Evolutionary conservation across 92 coral and sea anemone genomes (phyloP).

Genomic region (Montipora capitata): DNA sequence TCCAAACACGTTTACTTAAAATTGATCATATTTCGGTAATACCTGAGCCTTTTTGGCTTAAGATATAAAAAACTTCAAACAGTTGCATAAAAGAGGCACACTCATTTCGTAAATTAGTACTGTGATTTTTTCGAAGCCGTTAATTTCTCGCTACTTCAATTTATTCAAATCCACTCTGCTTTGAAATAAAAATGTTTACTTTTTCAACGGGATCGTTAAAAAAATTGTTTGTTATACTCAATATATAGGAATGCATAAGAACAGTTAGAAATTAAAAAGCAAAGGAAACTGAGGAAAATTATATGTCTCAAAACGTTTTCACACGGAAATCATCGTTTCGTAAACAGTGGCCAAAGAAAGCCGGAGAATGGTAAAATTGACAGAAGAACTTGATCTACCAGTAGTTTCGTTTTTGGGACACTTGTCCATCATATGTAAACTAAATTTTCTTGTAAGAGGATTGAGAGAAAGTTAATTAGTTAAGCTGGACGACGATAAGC

Average conservation of each 20-base stretch:
- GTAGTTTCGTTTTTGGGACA: no score
- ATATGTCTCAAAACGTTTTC: no score
- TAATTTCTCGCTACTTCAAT: no score
- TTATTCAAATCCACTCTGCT: neutral
- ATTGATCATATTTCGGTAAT: neutral
- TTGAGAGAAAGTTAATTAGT: neutral
- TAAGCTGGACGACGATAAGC: conserved; percentile 56
- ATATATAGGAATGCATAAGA: no score
- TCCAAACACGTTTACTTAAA: neutral
- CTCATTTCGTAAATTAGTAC: neutral
- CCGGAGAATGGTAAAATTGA: no score
- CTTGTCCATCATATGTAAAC: no score
- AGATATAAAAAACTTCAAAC: neutral
- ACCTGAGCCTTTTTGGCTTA: neutral
- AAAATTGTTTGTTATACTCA: neutral
- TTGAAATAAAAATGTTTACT: neutral
- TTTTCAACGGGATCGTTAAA: neutral
- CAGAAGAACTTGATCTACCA: neutral
- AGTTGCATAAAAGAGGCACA: neutral
- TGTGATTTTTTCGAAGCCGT: no score
- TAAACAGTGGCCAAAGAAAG: no score
- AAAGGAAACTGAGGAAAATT: no score
- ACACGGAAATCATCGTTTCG: no score
- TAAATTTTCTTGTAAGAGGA: no score
- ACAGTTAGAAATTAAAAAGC: no score